A percentile compares a stretch with the other conserved stretches of the same genome.
phyloP scores from a whole-genome alignment of 2,113 vertebrate species.

The Sinocyclocheilus anophthalmus region DNA sequence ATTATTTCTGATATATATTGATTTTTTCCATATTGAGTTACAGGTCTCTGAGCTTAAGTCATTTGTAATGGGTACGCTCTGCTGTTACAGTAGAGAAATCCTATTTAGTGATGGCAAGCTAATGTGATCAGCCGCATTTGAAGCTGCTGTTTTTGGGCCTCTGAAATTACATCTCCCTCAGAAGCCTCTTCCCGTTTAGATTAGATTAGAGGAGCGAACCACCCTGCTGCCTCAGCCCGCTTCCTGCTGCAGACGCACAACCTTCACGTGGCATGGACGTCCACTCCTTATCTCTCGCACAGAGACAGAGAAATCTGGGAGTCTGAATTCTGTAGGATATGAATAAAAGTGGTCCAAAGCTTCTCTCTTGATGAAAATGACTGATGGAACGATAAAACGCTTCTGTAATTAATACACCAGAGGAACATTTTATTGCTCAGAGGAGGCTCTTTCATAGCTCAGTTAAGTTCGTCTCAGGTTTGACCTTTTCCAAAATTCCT shows the following conservation, averaged over 20 bases:
- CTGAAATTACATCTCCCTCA: slow-evolving; percentile 79
- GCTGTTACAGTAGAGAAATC: slow-evolving; percentile 86
- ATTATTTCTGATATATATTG: slow-evolving; percentile 82
- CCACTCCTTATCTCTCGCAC: slow-evolving; percentile 33
- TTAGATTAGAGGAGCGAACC: slow-evolving; percentile 76
- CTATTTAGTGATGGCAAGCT: slow-evolving; percentile 82
- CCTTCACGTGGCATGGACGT: slow-evolving; percentile 60
- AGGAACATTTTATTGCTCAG: slow-evolving; percentile 17
- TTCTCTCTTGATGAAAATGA: slow-evolving; percentile 23
- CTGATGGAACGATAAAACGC: slow-evolving; percentile 29
- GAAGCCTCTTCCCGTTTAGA: slow-evolving; percentile 72
- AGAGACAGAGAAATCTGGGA: slow-evolving; percentile 12
- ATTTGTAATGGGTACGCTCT: slow-evolving; percentile 86
- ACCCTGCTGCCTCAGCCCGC: slow-evolving; percentile 66
- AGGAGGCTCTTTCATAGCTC: background rate
- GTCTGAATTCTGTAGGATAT: slow-evolving; percentile 27
- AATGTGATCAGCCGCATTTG: slow-evolving; percentile 86
- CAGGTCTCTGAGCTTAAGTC: slow-evolving; percentile 79
- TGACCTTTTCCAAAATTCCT: background rate
- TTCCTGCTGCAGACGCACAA: slow-evolving; percentile 69
- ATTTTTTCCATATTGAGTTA: slow-evolving; percentile 83
- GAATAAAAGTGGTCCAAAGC: slow-evolving; percentile 29
- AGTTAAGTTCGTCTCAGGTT: background rate
- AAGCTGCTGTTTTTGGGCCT: slow-evolving; percentile 73
- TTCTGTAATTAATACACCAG: slow-evolving; percentile 27